phyloP scores from a whole-genome alignment of 2,797 vertebrate species.

The Toxotes lorentzi region DNA sequence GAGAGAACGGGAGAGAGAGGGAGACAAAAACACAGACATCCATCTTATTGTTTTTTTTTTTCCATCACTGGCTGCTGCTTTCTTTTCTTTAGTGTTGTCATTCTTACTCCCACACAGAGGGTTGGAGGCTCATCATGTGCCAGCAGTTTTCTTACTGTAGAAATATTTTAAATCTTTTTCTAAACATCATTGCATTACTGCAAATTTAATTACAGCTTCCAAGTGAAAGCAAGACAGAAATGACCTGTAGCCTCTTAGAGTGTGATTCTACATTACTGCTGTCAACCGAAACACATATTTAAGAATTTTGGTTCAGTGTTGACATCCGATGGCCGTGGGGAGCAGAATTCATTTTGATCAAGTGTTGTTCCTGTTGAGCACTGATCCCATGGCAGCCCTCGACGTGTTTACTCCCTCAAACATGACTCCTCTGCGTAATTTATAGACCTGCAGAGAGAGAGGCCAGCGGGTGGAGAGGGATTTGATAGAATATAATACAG shows the following conservation, averaged over 20 bases:
- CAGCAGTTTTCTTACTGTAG: not conserved
- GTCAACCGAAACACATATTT: not conserved
- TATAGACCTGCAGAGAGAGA: constrained; percentile 44
- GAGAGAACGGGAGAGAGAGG: not conserved
- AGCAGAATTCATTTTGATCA: constrained; percentile 24
- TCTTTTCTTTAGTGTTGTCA: not conserved
- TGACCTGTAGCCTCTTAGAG: not conserved
- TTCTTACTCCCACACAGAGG: not conserved
- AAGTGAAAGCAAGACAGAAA: not conserved
- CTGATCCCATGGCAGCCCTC: constrained; percentile 42
- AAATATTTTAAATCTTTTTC: not conserved
- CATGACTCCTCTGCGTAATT: constrained; percentile 45
- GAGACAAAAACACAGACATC: constrained; percentile 39
- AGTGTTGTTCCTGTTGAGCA: constrained; percentile 23
- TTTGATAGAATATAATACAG: constrained; percentile 24
- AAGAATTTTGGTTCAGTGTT: not conserved
- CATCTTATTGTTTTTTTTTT: constrained; percentile 50
- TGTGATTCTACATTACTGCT: not conserved
- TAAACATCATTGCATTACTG: not conserved
- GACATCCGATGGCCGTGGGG: not conserved
- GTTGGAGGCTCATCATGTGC: not conserved
- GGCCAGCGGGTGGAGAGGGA: constrained; percentile 45
- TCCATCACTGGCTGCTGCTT: constrained; percentile 27
- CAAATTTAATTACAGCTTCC: not conserved
- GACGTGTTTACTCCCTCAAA: constrained; percentile 56